Evolutionary conservation across 1,140 invertebrate genomes (phyloP).

Genomic region (Aplysia californica): DNA sequence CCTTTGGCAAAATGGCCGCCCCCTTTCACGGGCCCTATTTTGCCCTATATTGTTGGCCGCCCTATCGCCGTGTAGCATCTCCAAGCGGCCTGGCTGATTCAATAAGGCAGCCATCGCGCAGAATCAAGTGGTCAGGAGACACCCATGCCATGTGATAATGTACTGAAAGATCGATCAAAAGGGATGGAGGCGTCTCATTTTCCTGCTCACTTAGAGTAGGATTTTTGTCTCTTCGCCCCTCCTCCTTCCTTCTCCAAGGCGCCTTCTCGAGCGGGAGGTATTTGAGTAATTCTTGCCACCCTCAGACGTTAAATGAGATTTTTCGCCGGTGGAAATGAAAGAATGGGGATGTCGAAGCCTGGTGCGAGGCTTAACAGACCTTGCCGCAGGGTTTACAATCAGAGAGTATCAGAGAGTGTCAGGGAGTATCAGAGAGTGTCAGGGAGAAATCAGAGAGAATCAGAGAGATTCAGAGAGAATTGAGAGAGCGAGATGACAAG

Average conservation of each 20-base stretch:
- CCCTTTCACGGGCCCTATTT: not conserved
- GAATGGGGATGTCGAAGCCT: too few relatives aligned
- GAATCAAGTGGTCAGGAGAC: conserved; percentile 3
- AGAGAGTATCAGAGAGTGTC: too few relatives aligned
- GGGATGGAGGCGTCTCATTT: not conserved
- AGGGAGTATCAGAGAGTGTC: too few relatives aligned
- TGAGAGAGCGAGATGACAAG: too few relatives aligned
- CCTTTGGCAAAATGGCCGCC: too few relatives aligned
- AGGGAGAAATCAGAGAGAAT: too few relatives aligned
- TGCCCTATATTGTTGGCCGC: not conserved
- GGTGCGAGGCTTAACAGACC: too few relatives aligned
- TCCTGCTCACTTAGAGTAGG: not conserved
- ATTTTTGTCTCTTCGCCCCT: not conserved
- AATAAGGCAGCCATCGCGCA: not conserved
- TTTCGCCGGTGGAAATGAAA: not conserved
- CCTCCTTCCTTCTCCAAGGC: not conserved
- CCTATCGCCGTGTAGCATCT: not conserved
- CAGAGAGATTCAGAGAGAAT: too few relatives aligned
- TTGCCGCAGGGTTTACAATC: too few relatives aligned
- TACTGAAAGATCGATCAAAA: conserved; percentile 13
- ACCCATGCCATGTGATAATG: conserved; percentile 8
- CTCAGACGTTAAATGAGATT: not conserved
- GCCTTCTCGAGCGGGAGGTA: not conserved
- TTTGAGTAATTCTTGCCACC: not conserved
- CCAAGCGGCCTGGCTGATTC: not conserved